Base-by-base conservation (phyloP, 1,140 invertebrate genomes). In the Pararge aegeria region DNA sequence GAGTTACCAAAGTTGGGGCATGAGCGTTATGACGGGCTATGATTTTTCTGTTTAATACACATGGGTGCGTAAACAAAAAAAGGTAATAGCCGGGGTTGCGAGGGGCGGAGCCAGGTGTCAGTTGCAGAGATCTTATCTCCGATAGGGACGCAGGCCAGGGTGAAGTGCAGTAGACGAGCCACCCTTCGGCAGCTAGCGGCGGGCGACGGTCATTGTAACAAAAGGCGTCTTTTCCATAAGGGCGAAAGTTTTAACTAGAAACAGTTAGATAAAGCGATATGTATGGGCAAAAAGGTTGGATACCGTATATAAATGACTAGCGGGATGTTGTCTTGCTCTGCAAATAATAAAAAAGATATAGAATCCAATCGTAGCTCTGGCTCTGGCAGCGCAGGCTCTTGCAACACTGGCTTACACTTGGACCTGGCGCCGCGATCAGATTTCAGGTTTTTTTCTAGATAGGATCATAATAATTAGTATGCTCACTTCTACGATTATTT, bases 41-140 rank as follows among this genome's bases (percentile, higher is more conserved):
- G 51, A 61, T 69, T 68, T 65, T 68, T 59, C 46, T 61, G 59
- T 66, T 70, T 68, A 72, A 55, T 64, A 59, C 64, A 67, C 61
- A 58, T 62, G 51, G 60, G 66, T 64, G 56, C 63, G 66, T 75
- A 73, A 74, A 74, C 71, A 79, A 79, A 76, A 24, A 57, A 75
- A 74, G 64, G 68, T 75, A 70, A 58, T 60, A 57, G 63, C 61
- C 56, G 73, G 80, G 78, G 75, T 73, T 74, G 77, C 49, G 38
- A 53, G 56, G 70, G 83, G 84, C 84, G 83, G 70, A 69, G 81
- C 83, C 80, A 81, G 84, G 85, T 88, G 85, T 88, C 85, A 83
- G 68, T 56, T 59, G 73, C 85, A 87, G 78, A 78, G 79, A 84
- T 84, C 76, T 81, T 87, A 87, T 85, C 82, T 79, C 19, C 53